Percentiles rank a stretch among this genome's conserved stretches.
Conservation (phyloP, 2,113 vertebrate species). For the Lates calcarifer region DNA sequence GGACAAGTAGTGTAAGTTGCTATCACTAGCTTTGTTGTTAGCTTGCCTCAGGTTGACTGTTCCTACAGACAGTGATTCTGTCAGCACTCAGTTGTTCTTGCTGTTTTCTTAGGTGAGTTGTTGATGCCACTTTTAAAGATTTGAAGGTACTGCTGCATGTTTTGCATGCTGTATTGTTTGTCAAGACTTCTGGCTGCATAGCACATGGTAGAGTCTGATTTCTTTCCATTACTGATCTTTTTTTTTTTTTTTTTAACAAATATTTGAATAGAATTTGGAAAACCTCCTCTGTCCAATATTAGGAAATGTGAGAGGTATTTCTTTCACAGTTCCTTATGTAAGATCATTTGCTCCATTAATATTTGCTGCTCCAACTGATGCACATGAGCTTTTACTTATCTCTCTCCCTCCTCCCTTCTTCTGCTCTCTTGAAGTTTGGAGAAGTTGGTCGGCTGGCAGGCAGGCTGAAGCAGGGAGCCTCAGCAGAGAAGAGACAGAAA, state of each 20-base stretch:
- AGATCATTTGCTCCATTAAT: constrained; percentile 72
- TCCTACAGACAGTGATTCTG: neutral
- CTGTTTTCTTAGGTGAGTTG: too few species aligned
- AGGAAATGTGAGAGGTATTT: constrained; percentile 2
- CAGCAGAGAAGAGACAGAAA: constrained; percentile 36
- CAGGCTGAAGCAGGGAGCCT: constrained; percentile 26
- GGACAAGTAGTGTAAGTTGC: neutral
- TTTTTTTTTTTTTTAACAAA: too few species aligned
- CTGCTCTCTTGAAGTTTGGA: constrained; percentile 51
- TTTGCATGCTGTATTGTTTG: neutral
- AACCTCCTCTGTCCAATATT: constrained; percentile 20
- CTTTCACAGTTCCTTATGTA: constrained; percentile 61
- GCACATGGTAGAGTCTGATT: neutral
- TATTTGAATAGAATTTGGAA: neutral
- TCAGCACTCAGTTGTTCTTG: neutral
- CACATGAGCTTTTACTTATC: constrained; percentile 62
- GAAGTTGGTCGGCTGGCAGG: constrained; percentile 35
- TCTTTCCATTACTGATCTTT: neutral
- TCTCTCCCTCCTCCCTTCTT: constrained; percentile 14
- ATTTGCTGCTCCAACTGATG: constrained; percentile 61
- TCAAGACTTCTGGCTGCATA: neutral
- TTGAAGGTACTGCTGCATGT: neutral
- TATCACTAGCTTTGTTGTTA: constrained; percentile 9
- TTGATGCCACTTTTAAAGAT: too few species aligned
- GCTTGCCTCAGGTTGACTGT: neutral